Conservation (phyloP, 2,888 invertebrate species). For the Spodoptera picta region DNA sequence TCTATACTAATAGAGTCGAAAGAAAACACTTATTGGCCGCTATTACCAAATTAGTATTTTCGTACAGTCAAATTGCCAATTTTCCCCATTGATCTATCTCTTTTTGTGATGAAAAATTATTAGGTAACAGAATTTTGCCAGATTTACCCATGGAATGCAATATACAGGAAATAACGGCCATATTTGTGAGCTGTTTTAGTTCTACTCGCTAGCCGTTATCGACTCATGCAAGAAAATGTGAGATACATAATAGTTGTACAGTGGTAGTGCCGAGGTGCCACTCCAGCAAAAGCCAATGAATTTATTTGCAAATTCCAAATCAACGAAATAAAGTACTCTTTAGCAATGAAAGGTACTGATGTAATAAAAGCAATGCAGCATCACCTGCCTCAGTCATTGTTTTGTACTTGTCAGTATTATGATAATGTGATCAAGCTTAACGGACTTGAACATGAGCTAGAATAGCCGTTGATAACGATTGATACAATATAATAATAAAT, state of each 20-base stretch:
- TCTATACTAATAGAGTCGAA: conserved; percentile 70
- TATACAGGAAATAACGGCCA: conserved; percentile 86
- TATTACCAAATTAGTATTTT: conserved; percentile 77
- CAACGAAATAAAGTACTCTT: conserved; percentile 35
- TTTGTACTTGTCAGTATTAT: conserved; percentile 23
- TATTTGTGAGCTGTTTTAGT: conserved; percentile 69
- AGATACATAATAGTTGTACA: conserved; percentile 58
- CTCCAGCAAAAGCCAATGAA: conserved; percentile 67
- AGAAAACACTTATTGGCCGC: conserved; percentile 78
- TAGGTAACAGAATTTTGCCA: conserved; percentile 83
- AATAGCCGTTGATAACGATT: conserved; percentile 26
- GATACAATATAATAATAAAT: conserved; percentile 22
- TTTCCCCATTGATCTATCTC: conserved; percentile 68
- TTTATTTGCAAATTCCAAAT: conserved; percentile 49
- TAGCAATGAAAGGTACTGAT: conserved; percentile 40
- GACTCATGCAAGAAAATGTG: conserved; percentile 79
- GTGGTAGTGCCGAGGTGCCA: conserved; percentile 80
- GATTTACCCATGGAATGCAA: conserved; percentile 79
- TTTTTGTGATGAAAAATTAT: conserved; percentile 61
- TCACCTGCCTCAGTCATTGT: conserved; percentile 46
- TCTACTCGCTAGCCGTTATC: conserved; percentile 81
- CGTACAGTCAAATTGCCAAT: conserved; percentile 72
- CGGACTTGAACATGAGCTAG: conserved; percentile 39
- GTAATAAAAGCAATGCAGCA: conserved; percentile 58
- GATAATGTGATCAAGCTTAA: conserved; percentile 31